phyloP scores from a whole-genome alignment of 2,888 invertebrate genomes.

The Apamea anceps region DNA sequence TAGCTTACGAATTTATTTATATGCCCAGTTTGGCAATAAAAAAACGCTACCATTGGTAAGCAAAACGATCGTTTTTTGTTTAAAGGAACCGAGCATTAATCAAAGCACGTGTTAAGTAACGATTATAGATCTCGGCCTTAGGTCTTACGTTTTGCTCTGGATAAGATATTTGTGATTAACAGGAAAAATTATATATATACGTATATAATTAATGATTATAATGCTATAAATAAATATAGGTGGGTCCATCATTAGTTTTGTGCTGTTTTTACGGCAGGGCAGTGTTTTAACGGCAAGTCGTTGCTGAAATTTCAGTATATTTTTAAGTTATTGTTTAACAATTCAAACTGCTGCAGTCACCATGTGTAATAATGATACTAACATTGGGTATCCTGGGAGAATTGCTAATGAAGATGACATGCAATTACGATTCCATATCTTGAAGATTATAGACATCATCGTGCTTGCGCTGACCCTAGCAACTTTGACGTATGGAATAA shows the following conservation, averaged over 20 bases:
- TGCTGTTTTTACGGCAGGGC: background rate
- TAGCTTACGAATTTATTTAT: too few species aligned
- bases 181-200: background rate
- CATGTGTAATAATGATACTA: background rate
- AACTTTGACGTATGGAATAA: background rate
- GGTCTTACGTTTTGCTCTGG: background rate
- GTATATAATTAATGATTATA: background rate
- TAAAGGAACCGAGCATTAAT: too few species aligned
- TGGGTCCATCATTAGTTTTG: background rate
- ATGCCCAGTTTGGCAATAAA: too few species aligned
- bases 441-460: background rate
- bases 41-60: too few species aligned
- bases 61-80: too few species aligned
- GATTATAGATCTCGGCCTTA: background rate
- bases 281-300: slow-evolving; percentile 3
- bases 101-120: background rate
- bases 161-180: background rate
- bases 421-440: background rate
- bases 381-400: background rate
- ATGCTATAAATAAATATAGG: background rate
- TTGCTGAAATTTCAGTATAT: background rate
- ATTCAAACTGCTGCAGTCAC: background rate
- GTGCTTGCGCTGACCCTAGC: background rate
- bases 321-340: background rate
- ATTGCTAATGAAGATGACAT: background rate